Conservation (phyloP, 2,888 invertebrate genomes). For the Operophtera brumata region DNA sequence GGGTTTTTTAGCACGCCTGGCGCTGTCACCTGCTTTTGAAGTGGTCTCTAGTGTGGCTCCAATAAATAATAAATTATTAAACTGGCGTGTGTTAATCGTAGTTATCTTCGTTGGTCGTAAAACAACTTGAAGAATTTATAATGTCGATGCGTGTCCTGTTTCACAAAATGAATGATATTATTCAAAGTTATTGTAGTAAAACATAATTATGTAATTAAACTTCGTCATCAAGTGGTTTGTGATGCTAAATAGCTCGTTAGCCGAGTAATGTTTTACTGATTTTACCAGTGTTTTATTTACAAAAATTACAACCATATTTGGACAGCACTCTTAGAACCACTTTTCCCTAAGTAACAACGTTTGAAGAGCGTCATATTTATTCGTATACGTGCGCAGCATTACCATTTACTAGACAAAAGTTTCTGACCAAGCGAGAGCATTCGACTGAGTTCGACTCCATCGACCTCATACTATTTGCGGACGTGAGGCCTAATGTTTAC, state of each 20-base stretch:
- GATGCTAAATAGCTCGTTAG: constrained; percentile 16
- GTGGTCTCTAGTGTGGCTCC: neutral
- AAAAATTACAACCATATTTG: constrained; percentile 36
- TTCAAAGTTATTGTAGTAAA: no score
- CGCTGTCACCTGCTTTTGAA: constrained; percentile 21
- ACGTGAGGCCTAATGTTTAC: constrained; percentile 77
- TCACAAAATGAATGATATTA: neutral
- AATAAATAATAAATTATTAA: constrained; percentile 9
- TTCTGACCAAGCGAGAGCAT: constrained; percentile 57
- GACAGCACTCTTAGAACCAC: constrained; percentile 37
- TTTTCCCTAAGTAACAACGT: constrained; percentile 38
- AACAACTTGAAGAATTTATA: no score
- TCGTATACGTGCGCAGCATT: constrained; percentile 37
- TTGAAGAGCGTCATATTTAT: constrained; percentile 40
- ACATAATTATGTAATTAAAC: constrained; percentile 10
- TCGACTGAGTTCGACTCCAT: constrained; percentile 69
- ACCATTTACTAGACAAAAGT: constrained; percentile 49
- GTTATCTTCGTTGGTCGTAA: constrained; percentile 2
- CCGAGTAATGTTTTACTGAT: constrained; percentile 24
- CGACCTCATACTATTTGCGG: constrained; percentile 76
- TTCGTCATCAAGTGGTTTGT: constrained; percentile 12
- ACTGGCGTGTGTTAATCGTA: constrained; percentile 5
- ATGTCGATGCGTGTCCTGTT: no score
- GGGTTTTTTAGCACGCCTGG: constrained; percentile 24
- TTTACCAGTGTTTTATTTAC: constrained; percentile 36